These are phyloP conservation scores for Dissostichus mawsoni DNA, from an alignment of 2,113 vertebrate species.

Conservation along the genomic window DNA sequence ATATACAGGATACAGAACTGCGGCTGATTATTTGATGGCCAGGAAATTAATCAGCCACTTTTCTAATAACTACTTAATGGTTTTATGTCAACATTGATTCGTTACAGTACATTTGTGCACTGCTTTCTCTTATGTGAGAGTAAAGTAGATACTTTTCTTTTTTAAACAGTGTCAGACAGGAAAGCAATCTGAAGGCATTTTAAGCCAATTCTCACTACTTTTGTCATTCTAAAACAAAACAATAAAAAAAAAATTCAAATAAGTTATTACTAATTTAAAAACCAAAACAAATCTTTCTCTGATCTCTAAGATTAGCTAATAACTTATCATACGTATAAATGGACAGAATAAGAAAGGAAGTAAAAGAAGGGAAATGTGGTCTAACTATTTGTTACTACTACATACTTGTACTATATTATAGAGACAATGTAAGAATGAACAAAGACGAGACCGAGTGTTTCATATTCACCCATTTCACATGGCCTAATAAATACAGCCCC, in stretches of 20 bases:
- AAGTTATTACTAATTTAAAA: neutral
- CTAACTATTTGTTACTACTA: neutral
- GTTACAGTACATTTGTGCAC: too few relatives aligned
- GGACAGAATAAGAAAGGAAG: neutral
- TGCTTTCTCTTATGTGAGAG: too few relatives aligned
- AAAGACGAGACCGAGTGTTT: conserved; percentile 36
- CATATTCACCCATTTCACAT: conserved; percentile 14
- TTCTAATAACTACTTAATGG: neutral
- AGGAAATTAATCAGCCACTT: neutral
- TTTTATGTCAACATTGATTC: neutral
- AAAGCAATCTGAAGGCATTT: too few relatives aligned
- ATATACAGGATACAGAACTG: too few relatives aligned
- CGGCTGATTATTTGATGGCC: neutral
- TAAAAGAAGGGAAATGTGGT: neutral
- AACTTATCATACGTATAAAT: neutral
- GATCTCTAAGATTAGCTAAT: neutral
- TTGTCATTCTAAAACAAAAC: too few relatives aligned
- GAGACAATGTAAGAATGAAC: neutral
- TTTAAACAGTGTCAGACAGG: neutral
- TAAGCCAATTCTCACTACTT: too few relatives aligned
- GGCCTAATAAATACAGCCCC: conserved; percentile 1
- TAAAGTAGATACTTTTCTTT: too few relatives aligned
- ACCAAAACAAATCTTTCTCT: neutral
- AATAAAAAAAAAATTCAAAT: neutral
- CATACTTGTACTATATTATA: neutral